Base-by-base conservation (phyloP, 2,888 invertebrate species). In the Acanthosepion lycidas region DNA sequence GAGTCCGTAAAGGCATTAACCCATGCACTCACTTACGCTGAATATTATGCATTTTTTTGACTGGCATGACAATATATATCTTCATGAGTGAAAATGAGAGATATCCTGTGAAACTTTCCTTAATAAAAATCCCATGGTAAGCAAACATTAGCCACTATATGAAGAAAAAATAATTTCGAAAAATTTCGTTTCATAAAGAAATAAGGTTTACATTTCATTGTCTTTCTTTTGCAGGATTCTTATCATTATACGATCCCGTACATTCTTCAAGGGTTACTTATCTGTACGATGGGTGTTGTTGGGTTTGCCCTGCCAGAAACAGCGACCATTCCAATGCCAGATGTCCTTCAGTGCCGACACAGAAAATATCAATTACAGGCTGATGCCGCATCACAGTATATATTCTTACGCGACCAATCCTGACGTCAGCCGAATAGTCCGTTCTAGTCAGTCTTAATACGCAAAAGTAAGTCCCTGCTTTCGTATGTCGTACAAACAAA, bases 221-320 rank as follows among this genome's bases (percentile, higher is more conserved):
- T 93, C 1, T 78, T 5, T 91, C 23, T 59, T 59, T 94, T 94
- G 33, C 95, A 96, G 96, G 95, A 96, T 93, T 93, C 95, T 33
- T 96, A 95, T 95, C 96, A 97, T 95, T 96, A 96, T 94, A 96
- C 96, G 6, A 95, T 96, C 94, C 96, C 96, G 92, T 96, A 96
- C 94, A 95, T 97, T 48, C 96, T 96, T 49, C 96, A 96, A 78
- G 96, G 96, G 20, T 95, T 95, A 1, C 95, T 96, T 95, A 96
- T 97, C 96, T 95, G 95, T 91, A 94, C 96, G n/a, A 95, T 97
- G 15, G 97, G 96, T 12, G 94, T 96, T 12, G 95, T 95, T 1
- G 96, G 96, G 42, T 95, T 97, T 9, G 91, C 96, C 5, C 95
- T 96, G 48, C 96, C 96, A 51, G 97, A 96, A 95, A 96, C 97